Evolutionary conservation across 2,888 invertebrate species (phyloP), one percentile per base, ranked within the genome.

Genomic region (Lasioglossum leucozonium): DNA sequence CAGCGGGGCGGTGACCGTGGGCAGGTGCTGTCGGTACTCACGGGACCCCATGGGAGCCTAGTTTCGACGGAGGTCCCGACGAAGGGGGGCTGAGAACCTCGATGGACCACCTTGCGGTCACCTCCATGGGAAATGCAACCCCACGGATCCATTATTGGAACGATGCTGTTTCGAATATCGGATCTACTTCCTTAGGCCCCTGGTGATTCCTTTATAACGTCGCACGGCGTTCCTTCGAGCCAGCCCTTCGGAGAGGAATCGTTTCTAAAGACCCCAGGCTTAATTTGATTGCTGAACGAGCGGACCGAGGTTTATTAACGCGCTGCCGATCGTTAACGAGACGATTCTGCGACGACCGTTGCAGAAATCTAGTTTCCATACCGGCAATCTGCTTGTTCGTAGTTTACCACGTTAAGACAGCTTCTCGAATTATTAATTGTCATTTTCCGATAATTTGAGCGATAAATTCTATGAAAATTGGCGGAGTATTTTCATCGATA

Each of bases 101-200:
- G 91, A 89, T 92, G 93, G 94, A 93, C 93, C 93, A 93, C 93
- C 93, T 93, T 94, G 93, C 94, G 93, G 93, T 91, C 93, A 93
- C 91, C 67, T 93, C 92, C 93, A 92, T 94, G 94, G 94, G 94
- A 94, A 94, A 93, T 93, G 86, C 92, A 91, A 92, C 93, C 91
- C 92, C 87, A 79, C 74, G 86, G 86, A 85, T 87, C 84, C 84
- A 89, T 90, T 89, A 86, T 88, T 79, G 79, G 34, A 51, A 84
- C 85, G 85, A 84, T 76, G 84, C 85, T 81, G 85, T 82, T 76
- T 77, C 80, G 85, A 87, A 77, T 77, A 78, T 89, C 72, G 74
- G 79, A 79, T 83, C 82, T 78, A 76, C 82, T 84, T 85, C 90
- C 87, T 88, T 81, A 72, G 62, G n/a, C 47, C 55, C 83, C 78